A percentile compares a stretch with the other conserved stretches of the same genome.
phyloP scores from a whole-genome alignment of 2,888 invertebrate genomes.

The Tetranychus piercei region DNA sequence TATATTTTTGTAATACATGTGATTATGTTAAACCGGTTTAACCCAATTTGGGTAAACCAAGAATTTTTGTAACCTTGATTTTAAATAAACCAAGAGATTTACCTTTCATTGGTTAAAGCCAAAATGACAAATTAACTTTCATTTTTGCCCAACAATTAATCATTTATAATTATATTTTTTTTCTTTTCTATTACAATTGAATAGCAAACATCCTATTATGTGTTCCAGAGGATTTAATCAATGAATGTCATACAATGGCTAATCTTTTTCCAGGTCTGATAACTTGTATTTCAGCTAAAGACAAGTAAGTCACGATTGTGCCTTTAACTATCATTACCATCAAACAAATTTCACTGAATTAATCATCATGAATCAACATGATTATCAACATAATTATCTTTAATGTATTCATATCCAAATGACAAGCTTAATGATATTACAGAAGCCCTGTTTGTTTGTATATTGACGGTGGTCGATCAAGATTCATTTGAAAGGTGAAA shows the following conservation, averaged over 20 bases:
- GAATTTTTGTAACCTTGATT: not conserved
- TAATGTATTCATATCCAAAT: no score
- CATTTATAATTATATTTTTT: not conserved
- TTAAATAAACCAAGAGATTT: not conserved
- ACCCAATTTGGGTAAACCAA: not conserved
- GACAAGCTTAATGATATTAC: no score
- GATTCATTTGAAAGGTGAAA: no score
- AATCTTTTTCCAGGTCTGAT: slow-evolving; percentile 10
- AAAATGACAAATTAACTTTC: not conserved
- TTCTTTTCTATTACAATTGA: not conserved
- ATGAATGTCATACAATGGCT: slow-evolving; percentile 10
- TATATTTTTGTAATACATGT: not conserved
- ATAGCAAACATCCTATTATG: slow-evolving; percentile 23
- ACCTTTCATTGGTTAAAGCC: not conserved
- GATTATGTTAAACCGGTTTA: not conserved
- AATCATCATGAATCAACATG: not conserved
- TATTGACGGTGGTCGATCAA: no score
- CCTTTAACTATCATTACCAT: not conserved
- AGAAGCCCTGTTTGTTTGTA: no score
- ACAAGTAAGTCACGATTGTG: slow-evolving; percentile 4
- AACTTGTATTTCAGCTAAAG: slow-evolving; percentile 7
- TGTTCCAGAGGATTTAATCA: slow-evolving; percentile 21
- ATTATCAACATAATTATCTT: no score
- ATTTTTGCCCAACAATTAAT: not conserved
- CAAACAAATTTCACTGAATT: not conserved